Percentiles rank a stretch among this genome's conserved stretches.
Evolutionary conservation across 2,888 invertebrate genomes (phyloP).

Genomic region (Phalera bucephala): DNA sequence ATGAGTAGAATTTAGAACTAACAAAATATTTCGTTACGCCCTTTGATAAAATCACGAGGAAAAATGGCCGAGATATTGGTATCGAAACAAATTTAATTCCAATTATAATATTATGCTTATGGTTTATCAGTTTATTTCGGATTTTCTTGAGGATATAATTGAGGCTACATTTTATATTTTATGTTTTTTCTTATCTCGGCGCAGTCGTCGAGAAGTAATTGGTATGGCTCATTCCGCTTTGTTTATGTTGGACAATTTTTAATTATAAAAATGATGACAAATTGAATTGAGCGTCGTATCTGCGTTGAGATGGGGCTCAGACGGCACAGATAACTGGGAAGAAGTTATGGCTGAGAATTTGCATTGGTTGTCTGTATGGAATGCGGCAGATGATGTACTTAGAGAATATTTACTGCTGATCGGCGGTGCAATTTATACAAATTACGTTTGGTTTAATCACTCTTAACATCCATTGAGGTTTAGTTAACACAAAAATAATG

Average conservation of each 20-base stretch:
- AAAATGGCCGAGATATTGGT: slow-evolving; percentile 64
- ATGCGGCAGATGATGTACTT: too few species aligned
- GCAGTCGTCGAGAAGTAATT: background rate
- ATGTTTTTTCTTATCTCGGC: slow-evolving; percentile 6
- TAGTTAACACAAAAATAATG: too few species aligned
- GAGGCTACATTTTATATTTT: slow-evolving; percentile 18
- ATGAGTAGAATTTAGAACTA: slow-evolving; percentile 17
- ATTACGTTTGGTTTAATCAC: too few species aligned
- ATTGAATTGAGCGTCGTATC: slow-evolving; percentile 8
- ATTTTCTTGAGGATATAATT: slow-evolving; percentile 33
- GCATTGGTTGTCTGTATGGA: too few species aligned
- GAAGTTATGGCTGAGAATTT: too few species aligned
- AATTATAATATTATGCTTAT: slow-evolving; percentile 60
- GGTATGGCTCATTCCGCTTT: background rate
- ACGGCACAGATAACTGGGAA: background rate
- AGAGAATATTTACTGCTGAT: too few species aligned
- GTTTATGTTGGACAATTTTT: slow-evolving; percentile 1
- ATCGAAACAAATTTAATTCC: slow-evolving; percentile 72
- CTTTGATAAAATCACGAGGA: slow-evolving; percentile 23
- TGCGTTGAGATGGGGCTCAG: slow-evolving; percentile 1
- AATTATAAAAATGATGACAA: slow-evolving; percentile 3
- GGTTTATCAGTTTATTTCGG: slow-evolving; percentile 51
- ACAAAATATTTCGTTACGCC: slow-evolving; percentile 2
- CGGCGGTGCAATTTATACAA: too few species aligned
- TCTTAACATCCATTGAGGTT: too few species aligned